These are phyloP conservation scores for Lochmaea crataegi DNA, from an alignment of 2,888 invertebrate species.

Conservation along the genomic window DNA sequence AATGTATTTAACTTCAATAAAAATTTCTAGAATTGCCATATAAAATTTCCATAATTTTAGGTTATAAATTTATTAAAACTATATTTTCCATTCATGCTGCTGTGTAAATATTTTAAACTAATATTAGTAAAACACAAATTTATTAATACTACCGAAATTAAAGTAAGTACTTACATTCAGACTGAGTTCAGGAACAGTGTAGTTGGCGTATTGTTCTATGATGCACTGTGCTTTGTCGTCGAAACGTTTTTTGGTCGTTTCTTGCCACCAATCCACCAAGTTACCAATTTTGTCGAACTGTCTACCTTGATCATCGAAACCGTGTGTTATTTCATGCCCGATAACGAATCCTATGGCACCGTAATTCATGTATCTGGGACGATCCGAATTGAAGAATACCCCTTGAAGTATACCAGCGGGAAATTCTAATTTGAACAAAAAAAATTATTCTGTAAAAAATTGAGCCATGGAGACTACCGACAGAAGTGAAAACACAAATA, in stretches of 20 bases:
- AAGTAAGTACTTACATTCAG: conserved; percentile 71
- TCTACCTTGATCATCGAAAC: conserved; percentile 90
- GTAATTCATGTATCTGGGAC: conserved; percentile 93
- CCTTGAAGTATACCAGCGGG: conserved; percentile 95
- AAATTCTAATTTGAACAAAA: conserved; percentile 74
- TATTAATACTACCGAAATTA: neutral
- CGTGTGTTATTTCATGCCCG: conserved; percentile 93
- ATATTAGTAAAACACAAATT: conserved; percentile 1
- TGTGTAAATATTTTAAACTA: neutral
- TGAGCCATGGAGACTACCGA: too few relatives aligned
- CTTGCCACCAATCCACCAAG: conserved; percentile 93
- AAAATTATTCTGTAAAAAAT: conserved; percentile 3
- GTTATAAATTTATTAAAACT: too few relatives aligned
- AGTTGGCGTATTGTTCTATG: conserved; percentile 93
- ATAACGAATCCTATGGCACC: conserved; percentile 93
- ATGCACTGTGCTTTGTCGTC: conserved; percentile 89
- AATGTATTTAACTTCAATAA: too few relatives aligned
- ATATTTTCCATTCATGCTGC: too few relatives aligned
- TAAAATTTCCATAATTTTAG: too few relatives aligned
- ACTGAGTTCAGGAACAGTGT: conserved; percentile 80
- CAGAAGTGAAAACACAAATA: too few relatives aligned
- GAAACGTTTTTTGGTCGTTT: conserved; percentile 84
- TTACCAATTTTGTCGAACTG: conserved; percentile 94
- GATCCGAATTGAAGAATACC: conserved; percentile 87
- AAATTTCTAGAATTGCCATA: too few relatives aligned